Conservation (phyloP, 2,888 invertebrate genomes). For the Agonopterix subpropinquella region DNA sequence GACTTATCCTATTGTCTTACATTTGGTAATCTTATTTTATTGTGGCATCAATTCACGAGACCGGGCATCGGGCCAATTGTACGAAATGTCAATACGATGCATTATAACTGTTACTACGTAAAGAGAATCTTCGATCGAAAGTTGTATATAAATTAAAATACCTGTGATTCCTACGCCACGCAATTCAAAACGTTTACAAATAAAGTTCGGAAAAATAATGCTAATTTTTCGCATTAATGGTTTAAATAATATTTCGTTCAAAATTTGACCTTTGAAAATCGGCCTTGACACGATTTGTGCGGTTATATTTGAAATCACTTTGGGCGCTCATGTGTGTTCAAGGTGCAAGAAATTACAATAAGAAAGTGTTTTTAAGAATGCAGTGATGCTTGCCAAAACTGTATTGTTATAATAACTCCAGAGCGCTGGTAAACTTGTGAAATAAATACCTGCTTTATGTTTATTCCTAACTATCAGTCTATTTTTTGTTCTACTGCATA, state of each 20-base stretch:
- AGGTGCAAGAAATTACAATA: conserved; percentile 32
- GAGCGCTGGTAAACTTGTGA: too few relatives aligned
- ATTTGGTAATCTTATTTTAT: conserved; percentile 56
- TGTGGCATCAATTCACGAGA: conserved; percentile 50
- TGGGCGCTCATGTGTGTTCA: conserved; percentile 24
- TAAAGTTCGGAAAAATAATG: too few relatives aligned
- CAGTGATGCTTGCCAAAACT: conserved; percentile 43
- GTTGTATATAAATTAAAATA: too few relatives aligned
- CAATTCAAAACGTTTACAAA: too few relatives aligned
- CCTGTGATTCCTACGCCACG: too few relatives aligned
- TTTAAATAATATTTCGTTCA: conserved; percentile 11
- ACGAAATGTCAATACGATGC: conserved; percentile 71
- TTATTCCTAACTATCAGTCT: too few relatives aligned
- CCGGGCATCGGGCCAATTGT: conserved; percentile 54
- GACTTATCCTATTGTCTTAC: conserved; percentile 44
- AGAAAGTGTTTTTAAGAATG: conserved; percentile 20
- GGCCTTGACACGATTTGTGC: conserved; percentile 50
- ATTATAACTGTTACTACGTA: conserved; percentile 50
- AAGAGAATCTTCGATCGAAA: conserved; percentile 7
- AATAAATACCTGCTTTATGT: too few relatives aligned
- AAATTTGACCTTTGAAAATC: conserved; percentile 23
- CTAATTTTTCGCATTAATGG: too few relatives aligned
- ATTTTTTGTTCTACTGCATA: too few relatives aligned
- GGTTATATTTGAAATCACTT: conserved; percentile 39
- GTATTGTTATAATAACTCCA: conserved; percentile 15